Conservation (phyloP, 37 sponge, comb jelly and placozoan species). For the Mnemiopsis leidyi region DNA sequence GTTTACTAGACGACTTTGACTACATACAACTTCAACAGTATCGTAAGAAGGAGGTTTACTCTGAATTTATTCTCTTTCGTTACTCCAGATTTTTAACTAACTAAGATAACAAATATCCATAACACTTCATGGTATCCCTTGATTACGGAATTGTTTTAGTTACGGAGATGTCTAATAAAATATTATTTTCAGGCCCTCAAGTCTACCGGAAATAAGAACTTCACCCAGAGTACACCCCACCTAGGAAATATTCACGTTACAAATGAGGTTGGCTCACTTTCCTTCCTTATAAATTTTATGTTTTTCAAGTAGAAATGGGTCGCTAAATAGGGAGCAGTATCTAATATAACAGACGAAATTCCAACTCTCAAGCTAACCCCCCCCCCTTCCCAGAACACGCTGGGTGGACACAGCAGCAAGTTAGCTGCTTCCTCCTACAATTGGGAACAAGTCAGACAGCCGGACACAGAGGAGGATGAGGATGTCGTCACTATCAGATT, state of each 20-base stretch:
- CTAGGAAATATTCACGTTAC: not conserved
- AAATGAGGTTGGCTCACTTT: not conserved
- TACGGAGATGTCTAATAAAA: too few species aligned
- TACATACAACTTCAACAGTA: not conserved
- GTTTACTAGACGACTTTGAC: not conserved
- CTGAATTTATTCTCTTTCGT: too few species aligned
- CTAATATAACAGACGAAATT: too few species aligned
- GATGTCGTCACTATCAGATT: constrained; percentile 47
- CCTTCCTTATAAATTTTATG: too few species aligned
- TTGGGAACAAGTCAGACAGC: not conserved
- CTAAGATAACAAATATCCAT: too few species aligned
- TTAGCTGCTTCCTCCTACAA: not conserved
- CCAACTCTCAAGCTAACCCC: too few species aligned
- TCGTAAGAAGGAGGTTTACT: not conserved
- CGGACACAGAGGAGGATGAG: not conserved
- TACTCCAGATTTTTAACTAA: too few species aligned
- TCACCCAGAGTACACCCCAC: constrained; percentile 4
- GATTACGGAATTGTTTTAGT: too few species aligned
- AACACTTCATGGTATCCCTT: too few species aligned
- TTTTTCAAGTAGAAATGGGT: too few species aligned
- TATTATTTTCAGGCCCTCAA: constrained; percentile 36
- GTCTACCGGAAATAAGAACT: not conserved
- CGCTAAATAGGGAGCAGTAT: too few species aligned
- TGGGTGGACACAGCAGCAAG: not conserved
- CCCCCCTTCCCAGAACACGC: not conserved